Evolutionary conservation across 2,888 invertebrate genomes (phyloP), one percentile per base, ranked within the genome.

Genomic region (Platycheirus rosarum): DNA sequence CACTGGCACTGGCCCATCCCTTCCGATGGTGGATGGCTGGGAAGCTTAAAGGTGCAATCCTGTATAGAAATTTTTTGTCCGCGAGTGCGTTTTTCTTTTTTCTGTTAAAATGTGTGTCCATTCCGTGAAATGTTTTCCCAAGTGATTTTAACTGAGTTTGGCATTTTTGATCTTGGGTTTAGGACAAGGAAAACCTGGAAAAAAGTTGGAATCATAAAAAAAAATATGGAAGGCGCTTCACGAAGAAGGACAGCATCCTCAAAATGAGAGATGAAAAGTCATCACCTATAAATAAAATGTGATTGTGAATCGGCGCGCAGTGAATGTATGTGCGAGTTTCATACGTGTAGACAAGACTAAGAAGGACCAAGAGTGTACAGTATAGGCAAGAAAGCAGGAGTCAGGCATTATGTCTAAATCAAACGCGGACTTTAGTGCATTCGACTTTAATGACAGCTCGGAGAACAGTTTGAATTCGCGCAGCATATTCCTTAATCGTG

Each of bases 361-460:
- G 42, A 57, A 57, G 51, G 32, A 35, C 46, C 26, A 70, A 35
- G 46, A 65, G 44, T 44, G 42, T 42, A 9, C 70, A 42, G 55
- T 6, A n/a, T 23, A 23, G 26, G 44, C 23, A 20, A 29, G 40
- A 14, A 16, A 14, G 60, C 44, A 44, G 53, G 13, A 55, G 51
- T 11, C 73, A 63, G 48, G 32, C 75, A 71, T 84, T 76, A 87
- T 88, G 87, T 86, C 88, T 77, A 88, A 88, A 85, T 85, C 87
- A 84, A 87, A 86, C 71, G 85, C 87, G 82, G 90, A 90, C 85
- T 89, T 90, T 68, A 90, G 90, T 86, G 90, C 90, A 76, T 90
- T 89, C 87, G 90, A 90, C 86, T 90, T 90, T 77, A 90, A 90
- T 85, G 90, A 90, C 68, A 89, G 86, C 84, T 90, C 90, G 75